phyloP scores from a whole-genome alignment of 1,140 invertebrate species.

The Saxidomus purpurata region DNA sequence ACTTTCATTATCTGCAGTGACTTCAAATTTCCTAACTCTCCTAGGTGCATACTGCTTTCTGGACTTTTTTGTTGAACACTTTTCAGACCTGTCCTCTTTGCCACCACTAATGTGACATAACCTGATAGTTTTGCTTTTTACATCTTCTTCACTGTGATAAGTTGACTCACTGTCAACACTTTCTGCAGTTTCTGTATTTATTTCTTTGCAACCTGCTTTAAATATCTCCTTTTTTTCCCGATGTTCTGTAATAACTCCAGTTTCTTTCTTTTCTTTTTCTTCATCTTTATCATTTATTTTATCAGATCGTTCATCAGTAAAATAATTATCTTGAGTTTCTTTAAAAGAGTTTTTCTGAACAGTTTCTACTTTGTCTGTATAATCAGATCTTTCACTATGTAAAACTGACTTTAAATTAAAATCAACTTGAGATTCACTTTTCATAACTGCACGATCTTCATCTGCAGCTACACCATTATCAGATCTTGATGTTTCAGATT shows the following conservation, averaged over 20 bases:
- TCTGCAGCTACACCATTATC: not conserved
- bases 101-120: too few relatives aligned
- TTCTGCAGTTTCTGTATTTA: too few relatives aligned
- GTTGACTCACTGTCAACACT: too few relatives aligned
- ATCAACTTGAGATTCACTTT: not conserved
- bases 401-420: not conserved
- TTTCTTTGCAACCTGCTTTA: too few relatives aligned
- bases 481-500: not conserved
- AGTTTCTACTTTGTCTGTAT: too few relatives aligned
- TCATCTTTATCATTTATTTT: not conserved
- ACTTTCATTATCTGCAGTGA: not conserved
- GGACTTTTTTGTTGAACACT: slow-evolving; percentile 15
- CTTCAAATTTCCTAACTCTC: not conserved
- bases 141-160: not conserved
- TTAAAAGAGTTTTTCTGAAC: too few relatives aligned
- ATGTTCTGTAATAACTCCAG: too few relatives aligned
- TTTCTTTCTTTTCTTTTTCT: too few relatives aligned
- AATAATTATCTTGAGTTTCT: not conserved
- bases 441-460: not conserved
- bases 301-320: not conserved
- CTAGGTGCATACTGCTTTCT: slow-evolving; percentile 51
- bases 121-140: too few relatives aligned
- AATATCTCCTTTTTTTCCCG: too few relatives aligned
- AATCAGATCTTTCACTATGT: too few relatives aligned
- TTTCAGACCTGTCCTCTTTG: not conserved